Percentiles rank a stretch among this genome's conserved stretches.
These are phyloP conservation scores for Istiophorus platypterus DNA, from an alignment of 2,113 vertebrate genomes.

Conservation along the genomic window DNA sequence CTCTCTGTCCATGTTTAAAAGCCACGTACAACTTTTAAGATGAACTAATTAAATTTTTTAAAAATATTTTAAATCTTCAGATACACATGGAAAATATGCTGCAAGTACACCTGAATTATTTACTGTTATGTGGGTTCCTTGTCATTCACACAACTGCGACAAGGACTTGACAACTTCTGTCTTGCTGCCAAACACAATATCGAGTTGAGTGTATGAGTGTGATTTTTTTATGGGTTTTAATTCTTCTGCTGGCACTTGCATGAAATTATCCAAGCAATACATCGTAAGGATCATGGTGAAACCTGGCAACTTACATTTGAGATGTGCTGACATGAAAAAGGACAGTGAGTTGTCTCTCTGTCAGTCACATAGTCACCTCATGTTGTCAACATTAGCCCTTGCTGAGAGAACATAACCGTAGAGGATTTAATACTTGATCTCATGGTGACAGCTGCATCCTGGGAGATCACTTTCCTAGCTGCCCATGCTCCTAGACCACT, in stretches of 20 bases:
- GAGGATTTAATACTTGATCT: conserved; percentile 64
- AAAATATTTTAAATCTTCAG: conserved; percentile 30
- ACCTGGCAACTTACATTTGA: conserved; percentile 9
- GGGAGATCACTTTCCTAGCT: conserved; percentile 32
- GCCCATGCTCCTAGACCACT: conserved; percentile 39
- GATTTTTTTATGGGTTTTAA: neutral
- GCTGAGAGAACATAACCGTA: conserved; percentile 50
- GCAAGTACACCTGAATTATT: conserved; percentile 36
- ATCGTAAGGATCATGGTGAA: neutral
- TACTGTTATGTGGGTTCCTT: conserved; percentile 19
- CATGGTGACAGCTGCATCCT: conserved; percentile 59
- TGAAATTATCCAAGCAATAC: conserved; percentile 3
- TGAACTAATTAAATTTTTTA: neutral
- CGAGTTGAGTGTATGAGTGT: conserved; percentile 1
- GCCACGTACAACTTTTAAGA: neutral
- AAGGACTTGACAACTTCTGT: conserved; percentile 30
- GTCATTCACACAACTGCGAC: conserved; percentile 33
- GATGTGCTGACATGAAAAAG: conserved; percentile 18
- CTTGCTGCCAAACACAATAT: conserved; percentile 26
- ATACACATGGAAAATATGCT: neutral
- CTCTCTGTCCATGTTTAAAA: neutral
- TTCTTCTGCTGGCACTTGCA: neutral
- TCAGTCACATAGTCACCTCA: conserved; percentile 41
- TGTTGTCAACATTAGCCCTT: conserved; percentile 39
- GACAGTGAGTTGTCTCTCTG: conserved; percentile 14